Evolutionary conservation across 2,113 vertebrate genomes (phyloP), one percentile per base, ranked within the genome.

Genomic region (Eulacestoma nigropectus): DNA sequence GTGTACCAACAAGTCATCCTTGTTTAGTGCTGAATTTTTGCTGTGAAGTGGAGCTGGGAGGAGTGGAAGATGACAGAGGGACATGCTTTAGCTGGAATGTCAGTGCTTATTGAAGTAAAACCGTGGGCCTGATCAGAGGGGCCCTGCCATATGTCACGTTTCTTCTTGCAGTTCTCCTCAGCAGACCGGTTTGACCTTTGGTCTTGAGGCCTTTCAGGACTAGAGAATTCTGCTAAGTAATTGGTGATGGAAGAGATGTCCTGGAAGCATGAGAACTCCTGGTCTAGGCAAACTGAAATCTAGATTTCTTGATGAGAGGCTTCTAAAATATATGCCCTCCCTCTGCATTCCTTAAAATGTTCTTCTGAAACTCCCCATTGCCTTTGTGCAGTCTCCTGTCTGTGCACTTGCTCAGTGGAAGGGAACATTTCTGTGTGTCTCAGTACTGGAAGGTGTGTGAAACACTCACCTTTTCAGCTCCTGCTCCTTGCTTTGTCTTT

Each of bases 1-100:
- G 93, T 95, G 82, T 68, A 62, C 94, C 91, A 95, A 83, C 96
- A 97, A 95, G 91, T 89, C 90, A 94, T 82, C 94, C 50, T 76
- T 27, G 59, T 78, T 93, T 73, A 80, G 95, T 62, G 82, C 64
- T 63, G 72, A 77, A 65, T 94, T 95, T 88, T 93, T 94, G 92
- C 90, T 92, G 83, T 94, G 95, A 92, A 95, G 78, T 79, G 62
- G 74, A 82, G 70, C 84, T 95, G 74, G 76, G 39, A 78, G 30
- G 78, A 37, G 22, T 73, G 20, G 41, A 53, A 72, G 77, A 85
- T 88, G 90, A 96, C 88, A 94, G 89, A 92, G 95, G 86, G 93
- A 84, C 84, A 94, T 82, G 68, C 88, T 83, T 74, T 91, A 87
- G 79, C 79, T 91, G 85, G 86, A 95, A 95, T 94, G 96, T 94